A percentile compares a stretch with the other conserved stretches of the same genome.
These are phyloP conservation scores for Neoseiulus cucumeris DNA, from an alignment of 1,140 invertebrate species.

Conservation along the genomic window DNA sequence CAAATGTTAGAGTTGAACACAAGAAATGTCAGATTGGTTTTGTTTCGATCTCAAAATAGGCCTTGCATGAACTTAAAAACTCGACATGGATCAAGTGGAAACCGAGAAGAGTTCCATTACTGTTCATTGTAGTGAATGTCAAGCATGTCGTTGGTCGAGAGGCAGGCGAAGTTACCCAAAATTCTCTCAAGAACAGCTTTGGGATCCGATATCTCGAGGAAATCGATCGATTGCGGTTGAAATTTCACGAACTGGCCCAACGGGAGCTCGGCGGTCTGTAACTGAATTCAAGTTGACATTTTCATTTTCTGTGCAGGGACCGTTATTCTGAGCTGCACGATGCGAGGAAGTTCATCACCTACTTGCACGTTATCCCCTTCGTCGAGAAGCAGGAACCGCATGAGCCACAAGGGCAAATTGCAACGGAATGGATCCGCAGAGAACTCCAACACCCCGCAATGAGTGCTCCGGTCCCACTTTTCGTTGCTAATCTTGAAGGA, in stretches of 20 bases:
- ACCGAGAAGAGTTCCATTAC: not conserved
- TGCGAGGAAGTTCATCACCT: not conserved
- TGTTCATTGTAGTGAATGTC: conserved; percentile 30
- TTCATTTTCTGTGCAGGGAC: conserved; percentile 20
- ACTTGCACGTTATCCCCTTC: not conserved
- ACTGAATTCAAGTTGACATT: conserved; percentile 29
- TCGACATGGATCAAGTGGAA: not conserved
- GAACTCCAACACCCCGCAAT: not conserved
- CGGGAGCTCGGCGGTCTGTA: conserved; percentile 32
- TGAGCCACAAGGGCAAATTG: not conserved
- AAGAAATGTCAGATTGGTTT: not conserved
- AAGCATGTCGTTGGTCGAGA: conserved; percentile 33
- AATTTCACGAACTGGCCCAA: conserved; percentile 36
- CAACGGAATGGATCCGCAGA: not conserved
- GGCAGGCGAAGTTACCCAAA: conserved; percentile 34
- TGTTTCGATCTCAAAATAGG: not conserved
- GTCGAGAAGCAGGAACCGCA: not conserved
- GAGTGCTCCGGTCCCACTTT: not conserved
- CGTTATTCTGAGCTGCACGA: not conserved
- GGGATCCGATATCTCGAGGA: conserved; percentile 35
- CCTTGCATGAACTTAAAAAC: not conserved
- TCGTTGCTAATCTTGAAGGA: too few relatives aligned
- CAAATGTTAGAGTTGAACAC: not conserved
- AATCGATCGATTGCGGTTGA: conserved; percentile 34
- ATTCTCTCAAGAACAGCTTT: conserved; percentile 36